Evolutionary conservation across 1,140 invertebrate genomes (phyloP).

Genomic region (Diorhabda elongata): DNA sequence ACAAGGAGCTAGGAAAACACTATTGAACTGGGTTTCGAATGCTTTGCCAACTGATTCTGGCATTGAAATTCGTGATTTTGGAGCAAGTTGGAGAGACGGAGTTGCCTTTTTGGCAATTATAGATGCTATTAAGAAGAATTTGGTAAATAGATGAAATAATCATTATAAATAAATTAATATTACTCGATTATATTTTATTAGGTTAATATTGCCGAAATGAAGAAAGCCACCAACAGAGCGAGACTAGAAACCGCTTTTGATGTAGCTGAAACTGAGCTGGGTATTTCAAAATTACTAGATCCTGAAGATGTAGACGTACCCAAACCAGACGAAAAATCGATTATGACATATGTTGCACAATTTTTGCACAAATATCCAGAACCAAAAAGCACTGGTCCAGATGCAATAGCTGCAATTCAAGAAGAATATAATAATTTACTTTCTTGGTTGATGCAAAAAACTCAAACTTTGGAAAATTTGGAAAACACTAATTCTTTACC

Average conservation of each 20-base stretch:
- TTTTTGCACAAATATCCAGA: constrained; percentile 95
- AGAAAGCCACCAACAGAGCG: constrained; percentile 70
- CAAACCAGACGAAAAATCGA: constrained; percentile 95
- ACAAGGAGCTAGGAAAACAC: constrained; percentile 84
- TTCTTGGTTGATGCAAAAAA: constrained; percentile 75
- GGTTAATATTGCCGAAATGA: constrained; percentile 69
- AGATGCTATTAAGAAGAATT: constrained; percentile 88
- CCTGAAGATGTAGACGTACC: constrained; percentile 96
- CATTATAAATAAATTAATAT: no score
- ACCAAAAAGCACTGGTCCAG: constrained; percentile 62
- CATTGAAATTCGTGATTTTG: constrained; percentile 90
- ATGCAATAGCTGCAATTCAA: constrained; percentile 71
- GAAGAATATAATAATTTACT: constrained; percentile 75
- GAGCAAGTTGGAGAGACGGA: constrained; percentile 94
- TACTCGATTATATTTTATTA: not conserved
- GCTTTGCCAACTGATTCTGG: constrained; percentile 85
- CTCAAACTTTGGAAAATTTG: constrained; percentile 63
- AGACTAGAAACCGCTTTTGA: constrained; percentile 91
- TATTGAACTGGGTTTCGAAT: constrained; percentile 92
- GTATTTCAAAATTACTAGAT: constrained; percentile 88
- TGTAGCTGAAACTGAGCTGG: constrained; percentile 86
- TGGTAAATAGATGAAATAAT: constrained; percentile 60
- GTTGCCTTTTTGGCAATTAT: constrained; percentile 94
- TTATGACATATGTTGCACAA: constrained; percentile 99
- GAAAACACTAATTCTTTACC: constrained; percentile 64